These are phyloP conservation scores for Sebastes aleutianus DNA, from an alignment of 2,797 vertebrate genomes.

Conservation along the genomic window DNA sequence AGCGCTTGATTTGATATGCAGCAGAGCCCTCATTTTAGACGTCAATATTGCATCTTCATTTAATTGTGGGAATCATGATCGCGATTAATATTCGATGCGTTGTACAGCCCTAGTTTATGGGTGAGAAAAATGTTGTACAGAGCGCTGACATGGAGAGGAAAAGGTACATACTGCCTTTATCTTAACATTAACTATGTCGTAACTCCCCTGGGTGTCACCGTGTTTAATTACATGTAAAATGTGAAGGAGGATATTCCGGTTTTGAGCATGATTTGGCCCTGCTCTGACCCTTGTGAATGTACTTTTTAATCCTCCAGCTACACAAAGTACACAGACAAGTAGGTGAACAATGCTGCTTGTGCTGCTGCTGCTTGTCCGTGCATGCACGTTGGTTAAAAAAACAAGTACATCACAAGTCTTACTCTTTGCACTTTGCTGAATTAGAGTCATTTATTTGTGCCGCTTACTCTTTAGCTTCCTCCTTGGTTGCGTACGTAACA, in stretches of 20 bases:
- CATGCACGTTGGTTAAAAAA: background rate
- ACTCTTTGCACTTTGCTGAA: background rate
- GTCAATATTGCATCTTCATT: no score
- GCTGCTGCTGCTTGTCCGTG: slow-evolving; percentile 13
- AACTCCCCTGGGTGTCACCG: background rate
- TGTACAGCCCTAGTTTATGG: background rate
- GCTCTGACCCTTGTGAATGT: background rate
- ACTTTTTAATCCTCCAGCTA: background rate
- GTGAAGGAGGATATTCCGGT: background rate
- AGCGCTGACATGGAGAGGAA: background rate
- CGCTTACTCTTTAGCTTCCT: slow-evolving; percentile 95
- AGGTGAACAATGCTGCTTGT: background rate
- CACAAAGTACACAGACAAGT: background rate
- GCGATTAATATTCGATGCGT: no score
- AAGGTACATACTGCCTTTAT: background rate
- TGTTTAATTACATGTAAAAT: background rate
- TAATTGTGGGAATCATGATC: no score
- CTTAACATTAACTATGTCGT: background rate
- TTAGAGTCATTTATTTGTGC: slow-evolving; percentile 7
- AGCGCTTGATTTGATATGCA: no score
- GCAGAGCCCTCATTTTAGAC: no score
- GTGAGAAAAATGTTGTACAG: background rate
- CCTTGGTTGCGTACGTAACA: slow-evolving; percentile 92
- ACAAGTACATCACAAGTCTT: slow-evolving; percentile 8
- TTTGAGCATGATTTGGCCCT: background rate